A percentile compares a stretch with the other conserved stretches of the same genome.
Conservation (phyloP, 2,797 vertebrate genomes). For the Melanogrammus aeglefinus region DNA sequence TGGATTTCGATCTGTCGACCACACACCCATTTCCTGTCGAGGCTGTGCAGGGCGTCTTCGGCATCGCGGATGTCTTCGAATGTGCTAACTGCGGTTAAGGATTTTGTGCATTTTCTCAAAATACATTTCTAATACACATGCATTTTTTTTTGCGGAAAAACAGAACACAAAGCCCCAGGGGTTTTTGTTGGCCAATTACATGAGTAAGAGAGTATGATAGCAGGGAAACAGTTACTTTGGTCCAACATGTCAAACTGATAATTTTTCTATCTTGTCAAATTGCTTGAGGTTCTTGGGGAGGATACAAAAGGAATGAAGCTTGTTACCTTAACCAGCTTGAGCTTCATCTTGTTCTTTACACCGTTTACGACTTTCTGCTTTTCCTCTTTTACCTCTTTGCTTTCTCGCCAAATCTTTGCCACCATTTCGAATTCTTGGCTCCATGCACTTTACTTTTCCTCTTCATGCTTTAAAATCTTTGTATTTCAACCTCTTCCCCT, state of each 20-base stretch:
- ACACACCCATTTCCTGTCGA: conserved; percentile 98
- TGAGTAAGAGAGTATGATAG: not conserved
- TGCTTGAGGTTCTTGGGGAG: conserved; percentile 79
- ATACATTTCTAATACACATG: not conserved
- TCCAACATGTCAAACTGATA: not conserved
- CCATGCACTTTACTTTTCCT: conserved; percentile 92
- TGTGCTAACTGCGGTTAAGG: conserved; percentile 92
- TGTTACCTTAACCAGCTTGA: conserved; percentile 99
- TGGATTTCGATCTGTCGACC: conserved; percentile 98
- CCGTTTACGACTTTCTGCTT: conserved; percentile 95
- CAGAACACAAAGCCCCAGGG: not conserved
- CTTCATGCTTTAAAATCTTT: conserved; percentile 91
- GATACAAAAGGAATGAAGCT: conserved; percentile 91
- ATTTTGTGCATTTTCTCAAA: conserved; percentile 34
- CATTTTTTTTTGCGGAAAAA: not conserved
- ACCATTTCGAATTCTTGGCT: conserved; percentile 93
- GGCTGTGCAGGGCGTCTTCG: conserved; percentile 93
- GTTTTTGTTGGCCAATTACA: not conserved
- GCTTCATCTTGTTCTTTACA: conserved; percentile 99
- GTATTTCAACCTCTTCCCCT: conserved; percentile 91
- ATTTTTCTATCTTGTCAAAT: conserved; percentile 41
- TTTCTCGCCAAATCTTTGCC: conserved; percentile 85
- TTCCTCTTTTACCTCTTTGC: conserved; percentile 91
- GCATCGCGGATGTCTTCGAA: conserved; percentile 97
- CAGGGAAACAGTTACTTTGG: not conserved